These are phyloP conservation scores for Zeuzera pyrina DNA, from an alignment of 2,888 invertebrate species.

Conservation along the genomic window DNA sequence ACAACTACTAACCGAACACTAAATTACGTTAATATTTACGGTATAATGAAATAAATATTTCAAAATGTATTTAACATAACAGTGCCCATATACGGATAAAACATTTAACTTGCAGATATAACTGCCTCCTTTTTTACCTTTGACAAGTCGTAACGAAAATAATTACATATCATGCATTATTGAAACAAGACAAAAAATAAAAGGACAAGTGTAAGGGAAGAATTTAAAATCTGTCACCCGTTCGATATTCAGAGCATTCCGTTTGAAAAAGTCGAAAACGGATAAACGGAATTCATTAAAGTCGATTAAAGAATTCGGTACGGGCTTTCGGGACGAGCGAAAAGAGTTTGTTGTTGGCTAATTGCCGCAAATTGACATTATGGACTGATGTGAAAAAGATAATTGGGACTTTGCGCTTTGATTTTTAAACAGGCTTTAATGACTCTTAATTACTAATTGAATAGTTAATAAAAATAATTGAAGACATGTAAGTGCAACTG, in stretches of 20 bases:
- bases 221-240: slow-evolving; percentile 71
- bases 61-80: slow-evolving; percentile 8
- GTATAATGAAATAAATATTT: slow-evolving; percentile 10
- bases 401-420: slow-evolving; percentile 5
- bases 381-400: slow-evolving; percentile 16
- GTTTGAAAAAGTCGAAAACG: slow-evolving; percentile 46
- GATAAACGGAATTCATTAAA: slow-evolving; percentile 57
- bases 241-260: slow-evolving; percentile 62
- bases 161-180: slow-evolving; percentile 67
- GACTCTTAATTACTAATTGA: too few relatives aligned
- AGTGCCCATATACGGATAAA: slow-evolving; percentile 11
- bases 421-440: slow-evolving; percentile 1
- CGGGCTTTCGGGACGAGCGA: slow-evolving; percentile 28
- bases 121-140: slow-evolving; percentile 34
- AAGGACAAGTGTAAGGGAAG: slow-evolving; percentile 65
- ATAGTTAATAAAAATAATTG: too few relatives aligned
- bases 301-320: slow-evolving; percentile 51
- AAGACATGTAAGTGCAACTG: too few relatives aligned
- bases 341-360: slow-evolving; percentile 25
- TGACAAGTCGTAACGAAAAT: slow-evolving; percentile 48
- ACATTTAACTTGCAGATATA: slow-evolving; percentile 31
- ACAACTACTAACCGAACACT: slow-evolving; percentile 8
- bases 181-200: slow-evolving; percentile 50
- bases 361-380: slow-evolving; percentile 46
- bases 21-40: slow-evolving; percentile 6